phyloP scores from a whole-genome alignment of 2,888 invertebrate genomes.

The Ashinkailepas kermadecensis region DNA sequence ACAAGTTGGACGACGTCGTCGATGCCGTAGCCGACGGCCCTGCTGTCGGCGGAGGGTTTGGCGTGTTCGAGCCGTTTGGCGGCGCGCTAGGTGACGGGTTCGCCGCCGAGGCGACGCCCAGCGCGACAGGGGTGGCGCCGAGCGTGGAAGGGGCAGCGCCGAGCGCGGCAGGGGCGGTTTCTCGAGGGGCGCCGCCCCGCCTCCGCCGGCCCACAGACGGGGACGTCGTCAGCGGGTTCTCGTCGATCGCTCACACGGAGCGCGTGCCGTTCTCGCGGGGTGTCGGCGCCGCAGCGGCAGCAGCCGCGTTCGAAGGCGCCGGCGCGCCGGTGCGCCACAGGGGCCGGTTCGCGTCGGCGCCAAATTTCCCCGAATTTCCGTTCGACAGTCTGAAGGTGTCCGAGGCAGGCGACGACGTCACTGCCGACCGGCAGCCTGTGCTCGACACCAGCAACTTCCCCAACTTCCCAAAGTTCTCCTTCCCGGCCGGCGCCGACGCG shows the following conservation, averaged over 20 bases:
- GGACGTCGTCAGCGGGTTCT: not conserved
- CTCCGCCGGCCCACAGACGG: not conserved
- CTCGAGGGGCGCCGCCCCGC: not conserved
- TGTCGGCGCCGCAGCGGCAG: not conserved
- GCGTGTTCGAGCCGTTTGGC: slow-evolving; percentile 19
- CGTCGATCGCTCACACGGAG: not conserved
- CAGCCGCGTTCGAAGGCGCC: not conserved
- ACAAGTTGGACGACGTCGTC: not conserved
- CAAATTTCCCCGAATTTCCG: not conserved
- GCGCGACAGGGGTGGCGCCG: too few relatives aligned
- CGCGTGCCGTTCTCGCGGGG: not conserved
- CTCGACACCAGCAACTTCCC: not conserved
- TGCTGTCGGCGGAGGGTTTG: not conserved
- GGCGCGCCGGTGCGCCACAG: not conserved
- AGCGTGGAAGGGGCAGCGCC: too few relatives aligned
- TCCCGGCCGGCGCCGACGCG: not conserved
- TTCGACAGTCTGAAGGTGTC: slow-evolving; percentile 5
- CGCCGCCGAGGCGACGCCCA: not conserved
- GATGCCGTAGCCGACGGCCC: not conserved
- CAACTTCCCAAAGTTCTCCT: not conserved
- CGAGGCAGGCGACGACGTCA: not conserved
- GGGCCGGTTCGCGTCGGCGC: too few relatives aligned
- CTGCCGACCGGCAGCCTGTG: too few relatives aligned
- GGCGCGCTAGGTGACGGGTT: too few relatives aligned
- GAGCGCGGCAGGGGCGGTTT: too few relatives aligned